Conservation (phyloP, 2,888 invertebrate genomes). For the Cosmorhoe ocellata region DNA sequence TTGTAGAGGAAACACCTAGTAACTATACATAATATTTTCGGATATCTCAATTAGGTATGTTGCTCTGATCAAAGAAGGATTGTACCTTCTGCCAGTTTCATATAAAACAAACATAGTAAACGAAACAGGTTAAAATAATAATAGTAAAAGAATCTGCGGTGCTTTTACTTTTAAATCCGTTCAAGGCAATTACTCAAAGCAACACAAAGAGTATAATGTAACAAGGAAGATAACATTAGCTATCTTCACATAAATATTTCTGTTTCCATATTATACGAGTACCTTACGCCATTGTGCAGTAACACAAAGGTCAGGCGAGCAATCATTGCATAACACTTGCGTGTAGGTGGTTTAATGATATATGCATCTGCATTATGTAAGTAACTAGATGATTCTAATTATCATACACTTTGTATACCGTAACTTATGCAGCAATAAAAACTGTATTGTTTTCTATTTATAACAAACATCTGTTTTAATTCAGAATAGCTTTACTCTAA, state of each 20-base stretch:
- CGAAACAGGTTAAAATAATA: slow-evolving; percentile 1
- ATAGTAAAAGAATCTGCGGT: slow-evolving; percentile 35
- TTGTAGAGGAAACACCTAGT: background rate
- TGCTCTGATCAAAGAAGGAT: slow-evolving; percentile 6
- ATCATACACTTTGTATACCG: slow-evolving; percentile 7
- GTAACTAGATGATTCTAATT: slow-evolving; percentile 18
- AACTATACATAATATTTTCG: background rate
- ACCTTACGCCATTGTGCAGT: slow-evolving; percentile 24
- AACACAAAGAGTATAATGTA: slow-evolving; percentile 35
- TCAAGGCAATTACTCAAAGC: slow-evolving; percentile 42
- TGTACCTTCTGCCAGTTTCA: background rate
- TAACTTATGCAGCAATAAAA: background rate
- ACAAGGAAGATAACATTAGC: slow-evolving; percentile 36
- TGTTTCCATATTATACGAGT: slow-evolving; percentile 12
- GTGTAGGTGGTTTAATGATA: slow-evolving; percentile 36
- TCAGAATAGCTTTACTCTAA: slow-evolving; percentile 30
- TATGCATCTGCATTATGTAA: slow-evolving; percentile 47
- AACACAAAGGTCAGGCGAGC: slow-evolving; percentile 54
- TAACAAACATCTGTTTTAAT: background rate
- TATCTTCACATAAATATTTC: slow-evolving; percentile 17
- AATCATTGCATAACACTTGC: slow-evolving; percentile 45
- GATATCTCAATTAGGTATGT: slow-evolving; percentile 6
- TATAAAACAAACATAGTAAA: no score
- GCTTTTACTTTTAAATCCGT: slow-evolving; percentile 32
- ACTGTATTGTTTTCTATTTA: background rate